Evolutionary conservation across 2,113 vertebrate species (phyloP).

Genomic region (Sardina pilchardus): DNA sequence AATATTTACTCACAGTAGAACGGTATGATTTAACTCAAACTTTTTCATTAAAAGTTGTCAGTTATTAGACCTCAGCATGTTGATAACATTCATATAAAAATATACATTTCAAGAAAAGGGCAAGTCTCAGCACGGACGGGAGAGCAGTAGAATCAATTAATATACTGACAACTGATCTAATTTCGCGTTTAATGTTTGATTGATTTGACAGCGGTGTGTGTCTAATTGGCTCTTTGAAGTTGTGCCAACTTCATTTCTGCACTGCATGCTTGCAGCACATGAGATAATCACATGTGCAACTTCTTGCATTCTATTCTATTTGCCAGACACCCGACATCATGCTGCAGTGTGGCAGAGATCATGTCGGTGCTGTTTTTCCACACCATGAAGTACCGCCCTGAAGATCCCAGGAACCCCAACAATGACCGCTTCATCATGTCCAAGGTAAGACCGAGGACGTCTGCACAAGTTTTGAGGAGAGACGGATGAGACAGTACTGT

Average conservation of each 20-base stretch:
- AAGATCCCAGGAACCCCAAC: conserved; percentile 85
- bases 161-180: background rate
- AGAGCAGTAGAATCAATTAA: background rate
- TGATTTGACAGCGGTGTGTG: background rate
- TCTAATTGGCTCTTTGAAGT: background rate
- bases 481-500: background rate
- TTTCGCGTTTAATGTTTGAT: background rate
- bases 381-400: conserved; percentile 88
- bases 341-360: conserved; percentile 93
- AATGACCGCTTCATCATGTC: conserved; percentile 94
- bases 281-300: background rate
- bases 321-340: conserved; percentile 85
- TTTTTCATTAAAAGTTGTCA: background rate
- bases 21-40: background rate
- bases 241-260: background rate
- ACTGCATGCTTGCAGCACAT: background rate
- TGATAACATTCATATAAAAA: background rate
- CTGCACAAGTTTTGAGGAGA: background rate
- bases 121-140: background rate
- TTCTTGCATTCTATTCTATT: background rate
- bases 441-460: conserved; percentile 74
- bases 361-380: conserved; percentile 95
- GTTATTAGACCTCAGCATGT: background rate
- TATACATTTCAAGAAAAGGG: background rate
- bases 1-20: background rate